These are phyloP conservation scores for Drosophila kohkoa DNA, from an alignment of 1,140 invertebrate species.

Conservation along the genomic window DNA sequence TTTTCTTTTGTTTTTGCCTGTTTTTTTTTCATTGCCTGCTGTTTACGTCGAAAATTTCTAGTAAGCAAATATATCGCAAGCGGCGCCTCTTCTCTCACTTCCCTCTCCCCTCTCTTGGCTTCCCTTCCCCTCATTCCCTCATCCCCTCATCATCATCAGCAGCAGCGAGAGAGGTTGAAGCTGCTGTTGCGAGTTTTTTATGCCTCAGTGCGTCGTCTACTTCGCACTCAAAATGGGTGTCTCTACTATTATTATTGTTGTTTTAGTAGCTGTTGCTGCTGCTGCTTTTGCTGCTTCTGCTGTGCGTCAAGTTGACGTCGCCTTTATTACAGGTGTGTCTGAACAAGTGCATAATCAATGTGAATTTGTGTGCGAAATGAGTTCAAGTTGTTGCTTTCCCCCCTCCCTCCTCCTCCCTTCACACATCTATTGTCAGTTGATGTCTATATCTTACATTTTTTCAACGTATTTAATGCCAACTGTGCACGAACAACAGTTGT, in stretches of 20 bases:
- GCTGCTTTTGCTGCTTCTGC: conserved; percentile 15
- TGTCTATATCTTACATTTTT: conserved; percentile 14
- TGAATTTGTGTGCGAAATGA: conserved; percentile 68
- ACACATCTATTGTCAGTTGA: conserved; percentile 27
- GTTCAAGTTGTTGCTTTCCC: conserved; percentile 53
- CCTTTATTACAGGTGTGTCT: conserved; percentile 71
- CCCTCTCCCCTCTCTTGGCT: background rate
- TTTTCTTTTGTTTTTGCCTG: conserved; percentile 6
- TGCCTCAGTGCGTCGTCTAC: conserved; percentile 66
- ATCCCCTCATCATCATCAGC: background rate
- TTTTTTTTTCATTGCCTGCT: conserved; percentile 36
- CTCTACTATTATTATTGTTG: conserved; percentile 48
- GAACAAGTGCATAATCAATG: conserved; percentile 69
- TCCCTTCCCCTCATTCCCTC: too few relatives aligned
- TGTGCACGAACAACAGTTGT: conserved; percentile 1
- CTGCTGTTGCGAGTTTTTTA: conserved; percentile 35
- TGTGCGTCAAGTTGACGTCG: conserved; percentile 16
- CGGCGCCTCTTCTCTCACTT: background rate
- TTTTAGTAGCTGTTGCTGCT: conserved; percentile 19
- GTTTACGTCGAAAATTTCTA: conserved; percentile 64
- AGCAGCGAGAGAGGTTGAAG: conserved; percentile 10
- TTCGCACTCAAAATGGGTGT: conserved; percentile 58
- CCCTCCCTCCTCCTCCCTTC: background rate
- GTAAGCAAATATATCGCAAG: conserved; percentile 68
- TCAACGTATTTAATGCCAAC: conserved; percentile 16